Evolutionary conservation across 2,888 invertebrate genomes (phyloP), one percentile per base, ranked within the genome.

Genomic region (Pecten maximus): DNA sequence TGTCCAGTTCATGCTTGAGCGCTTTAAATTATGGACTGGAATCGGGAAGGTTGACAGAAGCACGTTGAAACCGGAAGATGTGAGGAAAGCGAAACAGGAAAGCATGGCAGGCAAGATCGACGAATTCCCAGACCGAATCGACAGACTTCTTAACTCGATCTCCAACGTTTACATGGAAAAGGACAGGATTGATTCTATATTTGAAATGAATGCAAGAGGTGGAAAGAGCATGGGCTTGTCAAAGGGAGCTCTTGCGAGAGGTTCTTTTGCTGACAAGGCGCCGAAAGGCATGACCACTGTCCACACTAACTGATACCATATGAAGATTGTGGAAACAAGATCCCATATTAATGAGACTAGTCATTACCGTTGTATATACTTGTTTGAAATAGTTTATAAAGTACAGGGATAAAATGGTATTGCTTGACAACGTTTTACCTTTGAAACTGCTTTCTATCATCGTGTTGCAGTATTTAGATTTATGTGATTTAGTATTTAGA

Each of bases 81-180:
- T 93, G 40, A 50, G 89, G n/a, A 93, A 93, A 35, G 88, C 91
- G 40, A 92, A 90, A 28, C 90, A 91, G 74, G 91, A 90, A 23
- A 93, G 91, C 40, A 88, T 89, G 54, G 93, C 93, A 54, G 93
- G 93, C 35, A 93, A 94, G 88, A 94, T 96, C 23, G 95, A 96
- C n/a, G 91, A 96, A 88, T 96, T 97, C 91, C 96, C 96, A 0
- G 95, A 95, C 87, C 95, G 96, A 90, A 96, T 97, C 86, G 97
- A 97, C 92, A 94, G 95, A 88, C 95, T 97, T 40, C 93, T 97
- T 88, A 94, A 96, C 88, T 96, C 95, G 88, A 95, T 97, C 89
- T 96, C 96, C 88, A 94, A 96, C 91, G 96, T 96, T 87, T 96
- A 96, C 93, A 96, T 96, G 93, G 96, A 96, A 23, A 93, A 94